Evolutionary conservation across 2,113 vertebrate genomes (phyloP), one percentile per base, ranked within the genome.

Genomic region (Microtus oregoni): DNA sequence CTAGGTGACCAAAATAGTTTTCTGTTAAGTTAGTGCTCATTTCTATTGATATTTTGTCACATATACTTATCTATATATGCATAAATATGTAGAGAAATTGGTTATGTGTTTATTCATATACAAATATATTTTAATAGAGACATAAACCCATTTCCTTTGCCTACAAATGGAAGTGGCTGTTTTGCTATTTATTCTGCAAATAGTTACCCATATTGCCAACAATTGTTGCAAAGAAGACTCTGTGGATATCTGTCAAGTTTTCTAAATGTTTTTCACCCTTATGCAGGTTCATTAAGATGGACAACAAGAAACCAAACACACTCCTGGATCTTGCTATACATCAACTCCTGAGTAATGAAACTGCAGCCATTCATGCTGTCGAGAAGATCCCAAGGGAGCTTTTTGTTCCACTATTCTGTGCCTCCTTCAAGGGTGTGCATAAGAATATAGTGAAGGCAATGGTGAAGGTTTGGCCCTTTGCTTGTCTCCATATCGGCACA

Each of bases 391-490:
- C 96, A 76, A 76, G 58, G n/a, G 75, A 38, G 0, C 81, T 96
- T n/a, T 93, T 93, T 77, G 26, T 87, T 83, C 87, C 91, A 70
- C 20, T 96, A 19, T 93, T 95, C 41, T n/a, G 15, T n/a, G 7
- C 68, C 55, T 82, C 91, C 75, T 95, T 95, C 61, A 44, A 38
- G 26, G 91, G 86, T 50, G 35, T 68, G 20, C 86, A 61, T 86
- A 87, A 77, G 83, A 68, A 65, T 19, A 52, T 76, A 9, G 20
- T 96, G 55, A 96, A 52, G 41, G 77, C 77, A 92, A 87, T 93
- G 81, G 75, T 96, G 75, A 76, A 6, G 9, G n/a, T 70, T 92
- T 96, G 95, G 92, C 92, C 90, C 65, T 94, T 89, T 92, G 24
- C 3, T 30, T 96, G 78, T 92, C 92, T 96, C 15, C 92, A 96